phyloP scores from a whole-genome alignment of 2,113 vertebrate species.

The Numenius arquata region DNA sequence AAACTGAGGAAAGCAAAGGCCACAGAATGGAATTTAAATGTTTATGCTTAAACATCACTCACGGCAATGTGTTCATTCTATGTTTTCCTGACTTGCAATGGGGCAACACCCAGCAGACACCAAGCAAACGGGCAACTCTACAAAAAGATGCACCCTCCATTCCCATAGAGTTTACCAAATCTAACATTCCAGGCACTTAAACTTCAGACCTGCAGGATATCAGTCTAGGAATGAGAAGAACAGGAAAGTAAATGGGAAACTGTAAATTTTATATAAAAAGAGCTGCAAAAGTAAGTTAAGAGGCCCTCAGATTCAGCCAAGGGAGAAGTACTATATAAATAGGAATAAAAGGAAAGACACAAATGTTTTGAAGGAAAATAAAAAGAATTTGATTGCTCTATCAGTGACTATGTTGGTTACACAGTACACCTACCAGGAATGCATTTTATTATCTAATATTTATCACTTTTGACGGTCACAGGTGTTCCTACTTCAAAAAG shows the following conservation, averaged over 20 bases:
- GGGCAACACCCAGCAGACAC: background rate
- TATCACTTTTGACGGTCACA: background rate
- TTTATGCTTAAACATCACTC: background rate
- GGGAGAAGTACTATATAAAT: background rate
- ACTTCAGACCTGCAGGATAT: background rate
- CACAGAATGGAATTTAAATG: background rate
- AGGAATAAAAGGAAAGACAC: background rate
- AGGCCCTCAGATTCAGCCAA: background rate
- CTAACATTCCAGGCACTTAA: background rate
- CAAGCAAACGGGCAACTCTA: background rate
- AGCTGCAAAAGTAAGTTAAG: background rate
- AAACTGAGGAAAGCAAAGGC: background rate
- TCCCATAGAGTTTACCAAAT: background rate
- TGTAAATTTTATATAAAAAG: background rate
- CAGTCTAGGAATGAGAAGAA: background rate
- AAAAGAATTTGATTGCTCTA: background rate
- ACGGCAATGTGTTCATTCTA: background rate
- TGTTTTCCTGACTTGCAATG: background rate
- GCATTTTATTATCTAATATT: slow-evolving; percentile 14
- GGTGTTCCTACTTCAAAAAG: slow-evolving; percentile 42
- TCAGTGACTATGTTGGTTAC: background rate
- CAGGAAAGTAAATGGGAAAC: background rate
- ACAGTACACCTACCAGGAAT: background rate
- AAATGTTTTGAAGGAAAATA: background rate
- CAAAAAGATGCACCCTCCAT: background rate